Evolutionary conservation across 2,888 invertebrate genomes (phyloP), one percentile per base, ranked within the genome.

Genomic region (Chymomyza fuscimana): DNA sequence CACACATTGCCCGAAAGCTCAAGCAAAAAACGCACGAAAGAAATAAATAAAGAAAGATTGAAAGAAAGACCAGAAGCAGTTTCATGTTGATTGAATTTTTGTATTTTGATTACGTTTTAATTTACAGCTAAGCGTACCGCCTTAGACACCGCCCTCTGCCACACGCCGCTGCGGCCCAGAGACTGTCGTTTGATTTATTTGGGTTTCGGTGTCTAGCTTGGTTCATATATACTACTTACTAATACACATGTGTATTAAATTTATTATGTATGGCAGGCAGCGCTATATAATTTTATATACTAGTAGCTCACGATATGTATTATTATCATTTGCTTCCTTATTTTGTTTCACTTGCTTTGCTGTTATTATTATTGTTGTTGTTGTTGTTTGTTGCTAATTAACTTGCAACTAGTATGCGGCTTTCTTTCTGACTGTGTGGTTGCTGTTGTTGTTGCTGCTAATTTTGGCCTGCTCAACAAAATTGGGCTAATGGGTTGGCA

Each of bases 241-340:
- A 32, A 32, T 56, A 25, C 19, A 62, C 73, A 12, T 59, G 19
- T 46, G 0, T 56, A 12, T 58, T 70, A 16, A 22, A 56, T 56
- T 56, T 32, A 59, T 63, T 58, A 65, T 71, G 72, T 77, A 79
- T 82, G 85, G 81, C 74, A 51, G 58, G 63, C 80, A 50, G 59
- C 50, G 40, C 3, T 46, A 46, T 86, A 80, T 86, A 82, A 79
- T 80, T 80, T 82, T 70, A 83, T 82, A 78, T 80, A 46, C 40
- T 46, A 72, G 74, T 46, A 72, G 74, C 66, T 70, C 62, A 72
- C 73, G 71, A 76, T 86, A 80, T 46, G 56, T 80, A 76, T 81
- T 67, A 84, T 87, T 85, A 83, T 74, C 73, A 72, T 79, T 73
- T 70, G 86, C 88, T 84, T 87, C 84, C 87, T 84, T 81, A 83